A percentile compares a stretch with the other conserved stretches of the same genome.
Evolutionary conservation across 2,113 vertebrate species (phyloP).

Genomic region (Cyphomyrus discorhynchus): DNA sequence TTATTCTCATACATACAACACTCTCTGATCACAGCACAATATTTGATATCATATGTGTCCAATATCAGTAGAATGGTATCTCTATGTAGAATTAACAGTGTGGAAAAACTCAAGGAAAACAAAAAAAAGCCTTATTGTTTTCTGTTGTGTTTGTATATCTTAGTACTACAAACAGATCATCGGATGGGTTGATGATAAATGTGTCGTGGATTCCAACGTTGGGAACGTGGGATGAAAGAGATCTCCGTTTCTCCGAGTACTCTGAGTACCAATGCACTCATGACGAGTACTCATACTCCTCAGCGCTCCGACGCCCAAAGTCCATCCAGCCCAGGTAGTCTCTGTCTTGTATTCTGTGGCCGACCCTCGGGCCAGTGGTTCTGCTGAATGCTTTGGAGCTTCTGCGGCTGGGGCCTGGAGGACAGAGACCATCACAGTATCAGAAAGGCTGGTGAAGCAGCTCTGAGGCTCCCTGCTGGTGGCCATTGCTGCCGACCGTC

Average conservation of each 20-base stretch:
- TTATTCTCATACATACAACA: constrained; percentile 33
- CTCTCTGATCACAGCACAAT: constrained; percentile 14
- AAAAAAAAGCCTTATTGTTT: constrained; percentile 41
- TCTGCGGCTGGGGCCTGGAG: constrained; percentile 60
- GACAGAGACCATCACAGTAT: background rate
- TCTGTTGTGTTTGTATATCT: constrained; percentile 49
- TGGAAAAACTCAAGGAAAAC: constrained; percentile 29
- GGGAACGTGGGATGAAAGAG: constrained; percentile 45
- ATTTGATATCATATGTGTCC: background rate
- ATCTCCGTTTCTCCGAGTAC: constrained; percentile 51
- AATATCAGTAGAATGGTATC: background rate
- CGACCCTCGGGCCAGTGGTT: constrained; percentile 65
- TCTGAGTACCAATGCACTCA: constrained; percentile 44
- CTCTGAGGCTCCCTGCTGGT: background rate
- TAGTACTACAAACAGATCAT: constrained; percentile 58
- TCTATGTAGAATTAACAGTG: background rate
- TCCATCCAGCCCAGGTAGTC: constrained; percentile 99
- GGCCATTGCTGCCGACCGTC: background rate
- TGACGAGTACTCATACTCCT: constrained; percentile 84
- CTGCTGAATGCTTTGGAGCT: constrained; percentile 66
- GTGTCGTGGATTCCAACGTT: constrained; percentile 42
- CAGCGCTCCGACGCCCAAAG: constrained; percentile 86
- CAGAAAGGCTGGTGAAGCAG: background rate
- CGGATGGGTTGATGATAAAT: constrained; percentile 55
- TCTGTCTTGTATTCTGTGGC: constrained; percentile 88